Percentiles rank a stretch among this genome's conserved stretches.
These are phyloP conservation scores for Sminthopsis crassicaudata DNA, from an alignment of 2,113 vertebrate genomes.

Conservation along the genomic window DNA sequence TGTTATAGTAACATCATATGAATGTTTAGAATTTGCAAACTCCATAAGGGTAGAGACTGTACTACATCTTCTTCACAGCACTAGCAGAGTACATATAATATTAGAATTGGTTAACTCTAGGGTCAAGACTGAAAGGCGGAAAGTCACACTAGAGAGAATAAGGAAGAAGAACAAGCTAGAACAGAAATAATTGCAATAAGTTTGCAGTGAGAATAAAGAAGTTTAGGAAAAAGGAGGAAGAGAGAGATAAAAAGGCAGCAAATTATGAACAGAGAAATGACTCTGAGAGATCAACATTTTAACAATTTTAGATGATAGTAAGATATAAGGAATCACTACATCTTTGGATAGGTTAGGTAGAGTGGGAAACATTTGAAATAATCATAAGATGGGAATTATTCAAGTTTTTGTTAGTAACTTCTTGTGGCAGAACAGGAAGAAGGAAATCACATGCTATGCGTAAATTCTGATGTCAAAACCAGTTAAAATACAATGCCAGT, in stretches of 20 bases:
- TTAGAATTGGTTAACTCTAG: background rate
- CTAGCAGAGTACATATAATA: background rate
- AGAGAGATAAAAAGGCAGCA: background rate
- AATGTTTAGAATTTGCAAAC: background rate
- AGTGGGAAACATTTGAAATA: constrained; percentile 12
- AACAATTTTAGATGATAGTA: too few species aligned
- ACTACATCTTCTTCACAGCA: background rate
- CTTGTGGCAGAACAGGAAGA: background rate
- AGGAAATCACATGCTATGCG: background rate
- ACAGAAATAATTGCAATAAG: background rate
- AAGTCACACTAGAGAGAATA: background rate
- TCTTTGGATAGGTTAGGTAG: too few species aligned
- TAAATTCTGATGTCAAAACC: background rate
- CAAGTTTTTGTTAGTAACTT: background rate
- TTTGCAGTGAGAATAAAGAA: background rate
- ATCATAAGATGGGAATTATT: constrained; percentile 30
- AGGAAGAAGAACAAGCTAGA: background rate
- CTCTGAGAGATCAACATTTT: too few species aligned
- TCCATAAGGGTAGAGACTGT: background rate
- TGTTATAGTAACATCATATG: background rate
- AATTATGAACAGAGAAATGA: too few species aligned
- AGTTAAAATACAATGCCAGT: constrained; percentile 7
- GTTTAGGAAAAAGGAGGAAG: background rate
- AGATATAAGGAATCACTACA: too few species aligned
- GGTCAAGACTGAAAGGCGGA: background rate